Conservation (phyloP, 2,113 vertebrate genomes). For the Cottus gobio region DNA sequence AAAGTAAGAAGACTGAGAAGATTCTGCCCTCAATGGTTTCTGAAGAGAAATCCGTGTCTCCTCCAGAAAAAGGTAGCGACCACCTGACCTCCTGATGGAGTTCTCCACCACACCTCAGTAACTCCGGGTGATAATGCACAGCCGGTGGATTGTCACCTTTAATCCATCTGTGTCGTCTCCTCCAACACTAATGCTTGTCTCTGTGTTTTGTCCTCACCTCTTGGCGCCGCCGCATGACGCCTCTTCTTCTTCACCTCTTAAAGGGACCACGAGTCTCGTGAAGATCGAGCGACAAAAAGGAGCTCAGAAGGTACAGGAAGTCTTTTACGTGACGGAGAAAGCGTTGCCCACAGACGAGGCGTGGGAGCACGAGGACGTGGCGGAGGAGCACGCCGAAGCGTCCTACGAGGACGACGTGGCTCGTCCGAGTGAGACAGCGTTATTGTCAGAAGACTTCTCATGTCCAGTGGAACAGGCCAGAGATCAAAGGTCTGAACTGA, state of each 20-base stretch:
- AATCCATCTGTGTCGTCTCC: constrained; percentile 33
- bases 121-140: constrained; percentile 32
- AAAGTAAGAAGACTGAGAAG: constrained; percentile 58
- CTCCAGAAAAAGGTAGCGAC: constrained; percentile 70
- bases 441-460: constrained; percentile 22
- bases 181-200: constrained; percentile 63
- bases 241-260: constrained; percentile 61
- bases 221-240: constrained; percentile 76
- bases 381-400: constrained; percentile 30
- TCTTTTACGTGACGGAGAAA: constrained; percentile 25
- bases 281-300: constrained; percentile 30
- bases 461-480: neutral
- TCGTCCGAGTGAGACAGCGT: neutral
- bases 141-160: constrained; percentile 39
- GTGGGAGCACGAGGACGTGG: constrained; percentile 39
- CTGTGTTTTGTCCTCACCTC: constrained; percentile 71
- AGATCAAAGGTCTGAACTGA: constrained; percentile 33
- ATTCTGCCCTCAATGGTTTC: constrained; percentile 16
- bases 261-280: constrained; percentile 43
- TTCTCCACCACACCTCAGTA: constrained; percentile 16
- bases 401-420: constrained; percentile 22
- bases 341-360: too few relatives aligned
- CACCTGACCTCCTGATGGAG: constrained; percentile 1
- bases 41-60: constrained; percentile 51
- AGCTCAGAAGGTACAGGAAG: constrained; percentile 51